A percentile compares a stretch with the other conserved stretches of the same genome.
Conservation (phyloP, 2,797 vertebrate species). For the Malurus splendens region DNA sequence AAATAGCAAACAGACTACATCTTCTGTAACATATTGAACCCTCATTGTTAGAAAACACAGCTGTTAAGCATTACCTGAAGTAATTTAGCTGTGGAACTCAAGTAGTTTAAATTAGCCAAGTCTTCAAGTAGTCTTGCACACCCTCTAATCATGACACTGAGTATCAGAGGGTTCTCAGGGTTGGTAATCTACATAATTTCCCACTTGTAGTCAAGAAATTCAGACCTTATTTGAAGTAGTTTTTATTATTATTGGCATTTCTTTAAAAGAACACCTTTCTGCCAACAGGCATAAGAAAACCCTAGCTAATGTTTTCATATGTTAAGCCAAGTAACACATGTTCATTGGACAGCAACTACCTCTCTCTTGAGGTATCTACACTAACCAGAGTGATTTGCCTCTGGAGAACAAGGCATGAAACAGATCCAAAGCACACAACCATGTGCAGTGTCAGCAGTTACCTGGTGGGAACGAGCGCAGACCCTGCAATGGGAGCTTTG, state of each 20-base stretch:
- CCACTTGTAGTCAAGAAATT: constrained; percentile 28
- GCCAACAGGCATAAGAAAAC: constrained; percentile 35
- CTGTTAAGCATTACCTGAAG: constrained; percentile 39
- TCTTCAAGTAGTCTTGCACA: constrained; percentile 27
- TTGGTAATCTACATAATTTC: constrained; percentile 58
- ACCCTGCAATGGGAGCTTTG: neutral
- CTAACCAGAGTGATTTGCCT: neutral
- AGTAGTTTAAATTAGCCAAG: constrained; percentile 42
- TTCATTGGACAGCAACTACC: constrained; percentile 11
- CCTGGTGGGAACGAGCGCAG: neutral
- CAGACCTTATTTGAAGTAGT: constrained; percentile 28
- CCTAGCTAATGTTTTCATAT: constrained; percentile 11
- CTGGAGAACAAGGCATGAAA: neutral
- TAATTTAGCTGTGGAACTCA: constrained; percentile 27
- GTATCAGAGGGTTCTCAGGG: constrained; percentile 33
- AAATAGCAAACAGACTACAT: constrained; percentile 20
- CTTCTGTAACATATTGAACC: neutral
- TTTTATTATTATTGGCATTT: constrained; percentile 45
- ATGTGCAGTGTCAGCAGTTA: constrained; percentile 13
- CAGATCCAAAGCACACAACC: constrained; percentile 11
- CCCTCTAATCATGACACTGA: constrained; percentile 37
- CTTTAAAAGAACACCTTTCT: constrained; percentile 33
- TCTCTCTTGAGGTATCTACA: constrained; percentile 20
- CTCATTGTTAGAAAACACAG: constrained; percentile 40
- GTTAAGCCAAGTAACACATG: constrained; percentile 21